A percentile compares a stretch with the other conserved stretches of the same genome.
These are phyloP conservation scores for Tribolium castaneum DNA, from an alignment of 1,140 invertebrate species.

Conservation along the genomic window DNA sequence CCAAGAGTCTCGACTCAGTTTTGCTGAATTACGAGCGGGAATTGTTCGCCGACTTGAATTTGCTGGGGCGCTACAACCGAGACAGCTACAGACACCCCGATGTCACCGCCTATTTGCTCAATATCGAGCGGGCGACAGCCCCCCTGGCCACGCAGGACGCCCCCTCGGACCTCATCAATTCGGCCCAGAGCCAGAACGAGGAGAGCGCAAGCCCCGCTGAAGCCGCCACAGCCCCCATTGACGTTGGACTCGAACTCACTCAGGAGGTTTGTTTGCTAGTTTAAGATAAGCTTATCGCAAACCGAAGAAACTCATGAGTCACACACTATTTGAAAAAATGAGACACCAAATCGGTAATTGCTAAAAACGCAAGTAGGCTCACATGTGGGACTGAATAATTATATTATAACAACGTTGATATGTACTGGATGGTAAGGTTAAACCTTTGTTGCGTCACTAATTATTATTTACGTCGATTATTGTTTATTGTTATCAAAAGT, in stretches of 20 bases:
- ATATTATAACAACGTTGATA: background rate
- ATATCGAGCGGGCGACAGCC: slow-evolving; percentile 61
- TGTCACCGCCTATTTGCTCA: slow-evolving; percentile 71
- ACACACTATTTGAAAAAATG: background rate
- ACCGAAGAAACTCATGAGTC: background rate
- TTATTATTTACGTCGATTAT: slow-evolving; percentile 7
- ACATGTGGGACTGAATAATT: slow-evolving; percentile 18
- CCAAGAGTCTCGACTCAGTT: slow-evolving; percentile 80
- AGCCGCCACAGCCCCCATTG: slow-evolving; percentile 34
- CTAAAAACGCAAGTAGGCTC: slow-evolving; percentile 8
- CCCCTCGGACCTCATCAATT: slow-evolving; percentile 38
- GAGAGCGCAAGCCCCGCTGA: slow-evolving; percentile 37
- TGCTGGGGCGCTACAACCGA: slow-evolving; percentile 68
- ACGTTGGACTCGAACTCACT: slow-evolving; percentile 54
- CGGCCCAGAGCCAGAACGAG: slow-evolving; percentile 20
- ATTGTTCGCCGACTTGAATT: slow-evolving; percentile 82
- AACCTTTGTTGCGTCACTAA: slow-evolving; percentile 29
- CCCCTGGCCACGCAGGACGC: slow-evolving; percentile 43
- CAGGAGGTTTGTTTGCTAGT: slow-evolving; percentile 56
- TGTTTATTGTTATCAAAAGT: too few relatives aligned
- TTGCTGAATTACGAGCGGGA: slow-evolving; percentile 78
- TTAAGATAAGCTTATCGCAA: background rate
- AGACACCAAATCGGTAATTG: background rate
- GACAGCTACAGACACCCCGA: slow-evolving; percentile 62
- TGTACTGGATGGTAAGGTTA: background rate